Evolutionary conservation across 2,797 vertebrate genomes (phyloP).

Genomic region (Adelosebastes latens): DNA sequence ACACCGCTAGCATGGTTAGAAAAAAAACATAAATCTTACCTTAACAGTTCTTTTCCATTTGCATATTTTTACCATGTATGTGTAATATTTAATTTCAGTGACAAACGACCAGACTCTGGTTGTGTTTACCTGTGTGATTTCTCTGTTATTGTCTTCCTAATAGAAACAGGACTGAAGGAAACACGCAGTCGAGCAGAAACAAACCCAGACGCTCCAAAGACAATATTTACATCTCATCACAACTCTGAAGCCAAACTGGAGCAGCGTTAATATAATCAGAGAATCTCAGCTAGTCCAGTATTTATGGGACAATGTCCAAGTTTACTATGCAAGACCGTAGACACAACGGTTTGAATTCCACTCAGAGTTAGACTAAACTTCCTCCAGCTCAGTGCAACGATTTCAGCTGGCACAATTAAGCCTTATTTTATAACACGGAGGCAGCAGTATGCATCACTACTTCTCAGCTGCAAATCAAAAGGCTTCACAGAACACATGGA

Average conservation of each 20-base stretch:
- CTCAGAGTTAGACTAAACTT: conserved; percentile 61
- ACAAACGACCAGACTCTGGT: not conserved
- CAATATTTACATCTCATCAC: conserved; percentile 66
- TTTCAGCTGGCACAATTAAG: not conserved
- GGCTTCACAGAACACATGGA: not conserved
- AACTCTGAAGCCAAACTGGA: conserved; percentile 15
- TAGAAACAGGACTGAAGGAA: conserved; percentile 28
- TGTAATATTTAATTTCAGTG: not conserved
- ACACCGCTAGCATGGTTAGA: not conserved
- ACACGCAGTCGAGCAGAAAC: conserved; percentile 20
- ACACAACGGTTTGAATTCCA: conserved; percentile 53
- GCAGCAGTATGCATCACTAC: not conserved
- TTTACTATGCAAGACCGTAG: conserved; percentile 39
- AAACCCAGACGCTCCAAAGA: conserved; percentile 30
- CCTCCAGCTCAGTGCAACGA: not conserved
- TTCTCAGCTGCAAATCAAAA: not conserved
- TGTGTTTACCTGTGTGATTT: not conserved
- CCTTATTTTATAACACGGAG: not conserved
- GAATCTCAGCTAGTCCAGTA: conserved; percentile 35
- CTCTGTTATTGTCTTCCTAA: conserved; percentile 29
- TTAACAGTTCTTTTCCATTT: not conserved
- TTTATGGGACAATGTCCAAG: conserved; percentile 52
- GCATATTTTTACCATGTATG: not conserved
- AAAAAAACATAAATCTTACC: not conserved
- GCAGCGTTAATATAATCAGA: conserved; percentile 26